Evolutionary conservation across 2,113 vertebrate genomes (phyloP).

Genomic region (Cyprinodon variegatus): DNA sequence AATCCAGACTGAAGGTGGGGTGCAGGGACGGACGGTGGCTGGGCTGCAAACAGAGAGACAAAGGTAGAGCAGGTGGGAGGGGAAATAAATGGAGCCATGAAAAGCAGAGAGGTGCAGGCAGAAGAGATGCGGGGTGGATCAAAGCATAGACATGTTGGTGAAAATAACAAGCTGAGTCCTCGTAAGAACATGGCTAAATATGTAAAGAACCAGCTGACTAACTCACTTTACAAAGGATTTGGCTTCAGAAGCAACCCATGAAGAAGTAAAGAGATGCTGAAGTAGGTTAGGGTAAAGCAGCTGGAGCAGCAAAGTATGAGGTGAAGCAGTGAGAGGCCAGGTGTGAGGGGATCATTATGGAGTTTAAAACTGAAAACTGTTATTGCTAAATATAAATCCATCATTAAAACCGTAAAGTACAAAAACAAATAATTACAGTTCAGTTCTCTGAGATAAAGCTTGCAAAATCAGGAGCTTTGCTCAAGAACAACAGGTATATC

Average conservation of each 20-base stretch:
- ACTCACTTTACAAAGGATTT: slow-evolving; percentile 19
- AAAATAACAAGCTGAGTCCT: not conserved
- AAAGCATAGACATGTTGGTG: slow-evolving; percentile 13
- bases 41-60: slow-evolving; percentile 72
- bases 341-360: not conserved
- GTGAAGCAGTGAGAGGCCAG: slow-evolving; percentile 7
- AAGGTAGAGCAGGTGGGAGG: slow-evolving; percentile 44
- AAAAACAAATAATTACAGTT: not conserved
- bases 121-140: slow-evolving; percentile 16
- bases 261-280: slow-evolving; percentile 57
- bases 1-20: slow-evolving; percentile 69
- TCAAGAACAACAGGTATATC: not conserved
- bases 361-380: not conserved
- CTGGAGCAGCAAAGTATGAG: slow-evolving; percentile 60
- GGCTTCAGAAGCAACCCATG: slow-evolving; percentile 40
- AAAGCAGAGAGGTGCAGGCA: slow-evolving; percentile 9
- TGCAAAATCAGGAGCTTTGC: not conserved
- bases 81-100: slow-evolving; percentile 27
- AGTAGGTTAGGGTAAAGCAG: slow-evolving; percentile 45
- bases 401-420: not conserved
- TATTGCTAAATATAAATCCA: not conserved
- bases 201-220: not conserved
- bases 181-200: not conserved
- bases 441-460: not conserved
- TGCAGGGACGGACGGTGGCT: slow-evolving; percentile 60